Percentiles rank a stretch among this genome's conserved stretches.
These are phyloP conservation scores for Dolichopus griseipennis DNA, from an alignment of 2,888 invertebrate genomes.

Conservation along the genomic window DNA sequence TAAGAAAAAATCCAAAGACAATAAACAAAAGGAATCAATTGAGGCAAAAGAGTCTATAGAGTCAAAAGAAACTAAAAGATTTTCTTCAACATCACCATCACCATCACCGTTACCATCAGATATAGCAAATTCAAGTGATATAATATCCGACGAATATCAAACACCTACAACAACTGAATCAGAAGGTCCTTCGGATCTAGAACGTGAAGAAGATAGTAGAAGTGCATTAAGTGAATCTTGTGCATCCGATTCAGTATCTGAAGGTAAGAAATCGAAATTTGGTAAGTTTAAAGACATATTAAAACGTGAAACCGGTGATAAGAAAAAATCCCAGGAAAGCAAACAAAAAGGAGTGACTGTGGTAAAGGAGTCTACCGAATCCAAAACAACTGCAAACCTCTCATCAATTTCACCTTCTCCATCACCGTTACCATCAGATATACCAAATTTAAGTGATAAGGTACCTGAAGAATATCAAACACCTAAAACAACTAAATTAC, in stretches of 20 bases:
- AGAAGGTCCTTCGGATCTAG: conserved; percentile 12
- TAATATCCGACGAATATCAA: not conserved
- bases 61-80: not conserved
- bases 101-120: conserved; percentile 1
- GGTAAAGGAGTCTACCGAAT: not conserved
- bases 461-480: conserved; percentile 23
- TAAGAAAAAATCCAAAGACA: conserved; percentile 35
- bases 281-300: conserved; percentile 46
- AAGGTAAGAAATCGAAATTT: conserved; percentile 33
- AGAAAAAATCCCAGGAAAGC: conserved; percentile 35
- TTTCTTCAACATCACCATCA: not conserved
- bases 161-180: conserved; percentile 32
- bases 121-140: not conserved
- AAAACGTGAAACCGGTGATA: conserved; percentile 43
- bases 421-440: conserved; percentile 1
- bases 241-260: conserved; percentile 38
- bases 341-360: not conserved
- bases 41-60: not conserved
- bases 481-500: conserved; percentile 28
- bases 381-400: not conserved
- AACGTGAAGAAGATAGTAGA: conserved; percentile 28
- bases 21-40: not conserved
- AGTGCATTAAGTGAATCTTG: conserved; percentile 33
- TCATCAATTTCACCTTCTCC: not conserved
- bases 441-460: not conserved